A percentile compares a stretch with the other conserved stretches of the same genome.
Conservation (phyloP, 2,888 invertebrate genomes). For the Megastigmus dorsalis region DNA sequence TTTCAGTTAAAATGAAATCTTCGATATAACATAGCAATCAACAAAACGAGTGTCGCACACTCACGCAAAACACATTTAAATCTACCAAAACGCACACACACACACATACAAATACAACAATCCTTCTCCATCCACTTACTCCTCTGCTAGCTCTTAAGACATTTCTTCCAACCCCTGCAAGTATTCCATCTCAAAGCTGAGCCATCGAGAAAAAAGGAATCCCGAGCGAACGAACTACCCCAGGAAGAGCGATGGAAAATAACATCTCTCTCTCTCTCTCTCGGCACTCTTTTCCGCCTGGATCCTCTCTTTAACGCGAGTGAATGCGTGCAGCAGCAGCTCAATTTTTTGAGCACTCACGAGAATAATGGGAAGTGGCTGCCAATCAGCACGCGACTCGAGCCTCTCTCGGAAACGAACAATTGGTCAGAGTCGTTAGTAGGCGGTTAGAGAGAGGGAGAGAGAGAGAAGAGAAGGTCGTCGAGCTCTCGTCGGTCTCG, state of each 20-base stretch:
- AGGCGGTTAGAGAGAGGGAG: constrained; percentile 56
- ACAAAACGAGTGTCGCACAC: too few relatives aligned
- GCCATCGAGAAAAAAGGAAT: not conserved
- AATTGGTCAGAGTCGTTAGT: constrained; percentile 66
- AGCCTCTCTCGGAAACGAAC: constrained; percentile 63
- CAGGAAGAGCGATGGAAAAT: constrained; percentile 16
- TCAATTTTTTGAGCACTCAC: not conserved
- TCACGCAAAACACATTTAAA: too few relatives aligned
- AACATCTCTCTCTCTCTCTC: too few relatives aligned
- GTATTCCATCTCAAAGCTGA: too few relatives aligned
- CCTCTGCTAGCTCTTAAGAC: too few relatives aligned
- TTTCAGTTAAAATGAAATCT: too few relatives aligned
- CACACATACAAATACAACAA: too few relatives aligned
- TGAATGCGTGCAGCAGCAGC: not conserved
- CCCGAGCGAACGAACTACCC: constrained; percentile 7
- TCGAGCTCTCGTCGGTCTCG: not conserved
- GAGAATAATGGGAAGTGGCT: constrained; percentile 56
- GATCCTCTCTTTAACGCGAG: constrained; percentile 10
- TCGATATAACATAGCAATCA: too few relatives aligned
- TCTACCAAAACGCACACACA: too few relatives aligned
- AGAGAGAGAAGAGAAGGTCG: not conserved
- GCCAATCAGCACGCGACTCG: constrained; percentile 53
- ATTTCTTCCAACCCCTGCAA: too few relatives aligned
- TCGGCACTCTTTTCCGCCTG: not conserved
- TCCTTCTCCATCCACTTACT: too few relatives aligned